Evolutionary conservation across 2,113 vertebrate genomes (phyloP), one percentile per base, ranked within the genome.

Genomic region (Scomber japonicus): DNA sequence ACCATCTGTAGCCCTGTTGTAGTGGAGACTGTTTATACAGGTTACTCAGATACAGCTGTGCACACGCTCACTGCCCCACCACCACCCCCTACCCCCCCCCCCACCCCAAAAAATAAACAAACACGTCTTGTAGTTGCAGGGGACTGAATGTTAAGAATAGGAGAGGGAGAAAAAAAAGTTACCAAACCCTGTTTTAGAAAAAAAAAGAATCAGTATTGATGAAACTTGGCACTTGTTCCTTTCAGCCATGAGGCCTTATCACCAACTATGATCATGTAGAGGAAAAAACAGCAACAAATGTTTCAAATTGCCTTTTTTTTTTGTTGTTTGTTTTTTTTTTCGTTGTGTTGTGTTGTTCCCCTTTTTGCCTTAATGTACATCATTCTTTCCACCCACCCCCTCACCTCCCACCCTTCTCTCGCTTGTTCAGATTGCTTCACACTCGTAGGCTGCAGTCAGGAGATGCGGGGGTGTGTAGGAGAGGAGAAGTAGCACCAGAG

Each of bases 161-260:
- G 64, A 65, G 51, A 80, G 56, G 68, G 35, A 70, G 49, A n/a
- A 8, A 45, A 71, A 66, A 70, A 40, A 2, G 12, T 44, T 31
- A n/a, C 30, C 46, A 62, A 83, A 61, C 61, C 17, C 11, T 68
- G 24, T 60, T 35, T 9, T 10, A 35, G 31, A 35, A 35, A 35
- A 35, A 40, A 40, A 40, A 8, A 51, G 71, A 57, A 54, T 61
- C 71, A 64, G 16, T 56, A 77, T 74, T 61, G 57, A 48, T 62
- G 40, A 44, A 61, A 46, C 60, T 49, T 8, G 75, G 62, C 78
- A 16, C 57, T 76, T 27, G 24, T 27, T 27, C 69, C 60, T 60
- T 68, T 76, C 14, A 89, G 54, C 86, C 80, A 53, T 62, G 90
- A 92, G 89, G 92, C 92, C 92, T 93, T 93, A 91, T 61, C 53